These are phyloP conservation scores for Chromis chromis DNA, from an alignment of 2,797 vertebrate species.

Conservation along the genomic window DNA sequence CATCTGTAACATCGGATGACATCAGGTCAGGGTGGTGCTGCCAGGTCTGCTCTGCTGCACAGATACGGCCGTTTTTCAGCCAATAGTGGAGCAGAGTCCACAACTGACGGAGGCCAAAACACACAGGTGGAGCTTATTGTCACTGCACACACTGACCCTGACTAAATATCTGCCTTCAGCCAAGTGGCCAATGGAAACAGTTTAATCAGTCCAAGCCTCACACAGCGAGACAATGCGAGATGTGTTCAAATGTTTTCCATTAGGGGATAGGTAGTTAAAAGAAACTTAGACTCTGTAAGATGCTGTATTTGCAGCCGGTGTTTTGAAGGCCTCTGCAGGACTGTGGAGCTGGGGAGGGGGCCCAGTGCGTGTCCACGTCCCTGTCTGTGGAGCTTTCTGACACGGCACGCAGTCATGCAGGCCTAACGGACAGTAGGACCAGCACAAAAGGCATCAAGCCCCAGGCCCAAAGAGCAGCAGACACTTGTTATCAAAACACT, in stretches of 20 bases:
- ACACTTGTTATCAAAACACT: slow-evolving; percentile 88
- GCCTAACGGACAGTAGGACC: slow-evolving; percentile 75
- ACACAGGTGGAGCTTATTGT: slow-evolving; percentile 72
- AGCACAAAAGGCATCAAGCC: slow-evolving; percentile 83
- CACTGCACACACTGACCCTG: slow-evolving; percentile 59
- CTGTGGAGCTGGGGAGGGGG: slow-evolving; percentile 30
- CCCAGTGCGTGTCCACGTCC: slow-evolving; percentile 54
- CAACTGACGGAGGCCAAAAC: slow-evolving; percentile 58
- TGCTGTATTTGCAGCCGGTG: slow-evolving; percentile 30
- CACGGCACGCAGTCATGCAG: slow-evolving; percentile 79
- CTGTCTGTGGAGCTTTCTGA: slow-evolving; percentile 67
- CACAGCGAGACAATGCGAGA: slow-evolving; percentile 39
- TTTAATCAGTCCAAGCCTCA: slow-evolving; percentile 59
- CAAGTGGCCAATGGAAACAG: slow-evolving; percentile 68
- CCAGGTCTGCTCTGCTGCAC: slow-evolving; percentile 51
- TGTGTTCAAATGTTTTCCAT: slow-evolving; percentile 35
- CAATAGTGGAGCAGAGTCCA: slow-evolving; percentile 56
- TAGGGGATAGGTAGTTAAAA: slow-evolving; percentile 35
- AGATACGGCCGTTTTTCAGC: slow-evolving; percentile 35
- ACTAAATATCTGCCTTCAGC: slow-evolving; percentile 58
- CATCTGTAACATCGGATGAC: slow-evolving; percentile 59
- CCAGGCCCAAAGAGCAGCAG: slow-evolving; percentile 81
- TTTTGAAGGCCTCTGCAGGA: slow-evolving; percentile 24
- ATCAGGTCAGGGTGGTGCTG: slow-evolving; percentile 47
- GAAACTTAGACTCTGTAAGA: slow-evolving; percentile 2